phyloP scores from a whole-genome alignment of 2,888 invertebrate genomes.

The Gymnosoma rotundatum region DNA sequence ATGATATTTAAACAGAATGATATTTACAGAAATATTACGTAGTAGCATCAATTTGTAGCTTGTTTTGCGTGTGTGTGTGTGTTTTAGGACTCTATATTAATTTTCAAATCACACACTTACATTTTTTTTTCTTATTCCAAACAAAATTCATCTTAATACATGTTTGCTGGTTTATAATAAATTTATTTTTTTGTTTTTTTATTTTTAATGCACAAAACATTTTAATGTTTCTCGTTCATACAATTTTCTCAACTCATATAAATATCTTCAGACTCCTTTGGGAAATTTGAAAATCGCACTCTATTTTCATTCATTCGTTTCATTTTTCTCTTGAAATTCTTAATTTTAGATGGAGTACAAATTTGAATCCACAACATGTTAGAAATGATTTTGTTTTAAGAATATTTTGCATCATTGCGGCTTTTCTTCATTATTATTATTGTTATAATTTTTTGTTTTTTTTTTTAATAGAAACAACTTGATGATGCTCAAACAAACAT shows the following conservation, averaged over 20 bases:
- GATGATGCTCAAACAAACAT: slow-evolving; percentile 29
- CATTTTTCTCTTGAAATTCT: slow-evolving; percentile 47
- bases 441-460: slow-evolving; percentile 27
- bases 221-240: slow-evolving; percentile 38
- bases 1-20: too few species aligned
- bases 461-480: slow-evolving; percentile 60
- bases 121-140: not conserved
- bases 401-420: slow-evolving; percentile 48
- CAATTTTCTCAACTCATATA: slow-evolving; percentile 65
- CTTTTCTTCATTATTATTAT: slow-evolving; percentile 64
- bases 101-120: not conserved
- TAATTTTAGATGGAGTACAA: slow-evolving; percentile 33
- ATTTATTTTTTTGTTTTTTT: slow-evolving; percentile 10
- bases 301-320: slow-evolving; percentile 67
- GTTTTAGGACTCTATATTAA: not conserved
- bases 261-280: slow-evolving; percentile 71
- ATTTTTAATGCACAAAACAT: slow-evolving; percentile 49
- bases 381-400: slow-evolving; percentile 35
- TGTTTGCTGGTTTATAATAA: slow-evolving; percentile 8
- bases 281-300: slow-evolving; percentile 71
- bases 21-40: too few species aligned
- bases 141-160: slow-evolving; percentile 29
- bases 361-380: slow-evolving; percentile 25
- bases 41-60: too few species aligned
- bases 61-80: too few species aligned